Evolutionary conservation across 1,140 invertebrate species (phyloP).

Genomic region (Anagrus nilaparvatae): DNA sequence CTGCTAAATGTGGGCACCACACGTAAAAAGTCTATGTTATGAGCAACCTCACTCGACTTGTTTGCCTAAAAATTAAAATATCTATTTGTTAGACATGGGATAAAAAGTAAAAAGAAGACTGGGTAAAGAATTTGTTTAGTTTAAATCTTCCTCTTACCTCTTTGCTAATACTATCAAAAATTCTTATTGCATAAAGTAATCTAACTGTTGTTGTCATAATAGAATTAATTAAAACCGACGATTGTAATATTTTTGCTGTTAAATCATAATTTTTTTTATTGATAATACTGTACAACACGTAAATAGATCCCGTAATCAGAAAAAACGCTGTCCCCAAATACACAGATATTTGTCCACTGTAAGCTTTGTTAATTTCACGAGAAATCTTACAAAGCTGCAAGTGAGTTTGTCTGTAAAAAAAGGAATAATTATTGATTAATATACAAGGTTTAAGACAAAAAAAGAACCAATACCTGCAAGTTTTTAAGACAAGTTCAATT

Average conservation of each 20-base stretch:
- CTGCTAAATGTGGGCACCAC: constrained; percentile 1
- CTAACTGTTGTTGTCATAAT: no score
- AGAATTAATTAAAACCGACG: no score
- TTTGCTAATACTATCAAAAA: no score
- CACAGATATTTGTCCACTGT: constrained; percentile 20
- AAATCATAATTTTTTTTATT: neutral
- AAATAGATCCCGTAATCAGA: constrained; percentile 18
- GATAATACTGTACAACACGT: constrained; percentile 14
- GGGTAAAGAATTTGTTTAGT: no score
- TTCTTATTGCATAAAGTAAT: no score
- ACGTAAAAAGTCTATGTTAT: constrained; percentile 7
- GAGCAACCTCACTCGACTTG: constrained; percentile 11
- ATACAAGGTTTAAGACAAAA: no score
- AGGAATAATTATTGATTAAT: neutral
- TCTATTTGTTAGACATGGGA: no score
- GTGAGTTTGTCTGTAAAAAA: constrained; percentile 21
- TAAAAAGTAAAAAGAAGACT: no score
- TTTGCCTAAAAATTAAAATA: constrained; percentile 14
- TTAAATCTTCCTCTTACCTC: no score
- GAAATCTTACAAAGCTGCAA: constrained; percentile 21
- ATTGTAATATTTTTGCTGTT: neutral
- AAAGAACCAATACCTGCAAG: constrained; percentile 9
- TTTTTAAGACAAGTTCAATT: constrained; percentile 9
- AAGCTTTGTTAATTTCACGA: constrained; percentile 17
- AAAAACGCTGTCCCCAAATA: constrained; percentile 18